phyloP scores from a whole-genome alignment of 2,113 vertebrate genomes.

The Peromyscus maniculatus region DNA sequence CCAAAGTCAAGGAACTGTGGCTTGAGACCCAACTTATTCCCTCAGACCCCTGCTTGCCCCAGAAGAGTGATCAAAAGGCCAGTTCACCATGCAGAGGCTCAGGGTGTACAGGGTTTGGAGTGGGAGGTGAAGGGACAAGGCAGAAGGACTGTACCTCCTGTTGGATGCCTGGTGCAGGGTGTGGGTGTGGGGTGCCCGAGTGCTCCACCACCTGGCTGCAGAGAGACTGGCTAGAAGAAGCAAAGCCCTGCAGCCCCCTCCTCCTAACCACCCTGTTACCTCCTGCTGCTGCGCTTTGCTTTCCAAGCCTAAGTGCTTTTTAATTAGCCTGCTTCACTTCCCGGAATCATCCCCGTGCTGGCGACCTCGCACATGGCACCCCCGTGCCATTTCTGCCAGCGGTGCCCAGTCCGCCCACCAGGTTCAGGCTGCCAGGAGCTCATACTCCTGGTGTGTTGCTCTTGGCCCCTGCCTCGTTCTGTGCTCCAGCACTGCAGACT shows the following conservation, averaged over 20 bases:
- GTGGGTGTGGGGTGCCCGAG: no score
- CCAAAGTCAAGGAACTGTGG: background rate
- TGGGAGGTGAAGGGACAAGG: no score
- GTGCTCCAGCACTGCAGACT: background rate
- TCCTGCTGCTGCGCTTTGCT: background rate
- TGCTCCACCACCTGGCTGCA: background rate
- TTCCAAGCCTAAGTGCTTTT: conserved; percentile 43
- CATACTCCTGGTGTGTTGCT: background rate
- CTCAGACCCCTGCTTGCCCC: background rate
- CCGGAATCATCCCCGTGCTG: background rate
- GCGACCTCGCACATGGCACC: background rate
- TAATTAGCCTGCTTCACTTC: conserved; percentile 51
- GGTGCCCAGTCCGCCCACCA: accelerated
- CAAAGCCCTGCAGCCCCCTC: background rate
- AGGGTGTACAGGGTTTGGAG: background rate
- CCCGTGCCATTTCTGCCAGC: background rate
- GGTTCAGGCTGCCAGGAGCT: background rate
- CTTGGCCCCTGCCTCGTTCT: background rate
- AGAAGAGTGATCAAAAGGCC: background rate
- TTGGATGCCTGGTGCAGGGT: background rate
- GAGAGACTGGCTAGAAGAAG: no score
- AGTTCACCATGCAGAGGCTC: background rate
- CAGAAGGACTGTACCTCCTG: background rate
- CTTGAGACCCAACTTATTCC: background rate
- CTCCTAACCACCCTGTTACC: accelerated